phyloP scores from a whole-genome alignment of 2,888 invertebrate species.

The Dugesia japonica region DNA sequence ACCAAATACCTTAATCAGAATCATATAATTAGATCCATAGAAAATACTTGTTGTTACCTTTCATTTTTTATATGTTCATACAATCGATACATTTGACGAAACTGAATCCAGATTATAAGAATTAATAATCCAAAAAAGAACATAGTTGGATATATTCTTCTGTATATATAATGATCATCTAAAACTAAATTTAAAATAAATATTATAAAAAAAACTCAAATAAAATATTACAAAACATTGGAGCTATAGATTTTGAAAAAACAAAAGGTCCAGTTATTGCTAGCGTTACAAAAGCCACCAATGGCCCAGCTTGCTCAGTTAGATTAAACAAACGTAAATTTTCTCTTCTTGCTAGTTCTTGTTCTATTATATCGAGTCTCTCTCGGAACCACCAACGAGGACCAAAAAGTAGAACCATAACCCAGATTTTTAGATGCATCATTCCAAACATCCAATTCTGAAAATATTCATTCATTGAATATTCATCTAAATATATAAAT shows the following conservation, averaged over 20 bases:
- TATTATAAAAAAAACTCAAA: too few species aligned
- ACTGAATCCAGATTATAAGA: constrained; percentile 65
- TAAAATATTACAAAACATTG: constrained; percentile 11
- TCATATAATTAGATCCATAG: neutral
- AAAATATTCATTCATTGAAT: too few species aligned
- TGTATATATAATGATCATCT: constrained; percentile 52
- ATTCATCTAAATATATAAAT: too few species aligned
- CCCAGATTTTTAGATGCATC: constrained; percentile 28
- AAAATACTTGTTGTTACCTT: constrained; percentile 36
- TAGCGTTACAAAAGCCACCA: constrained; percentile 1
- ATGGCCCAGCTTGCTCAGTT: neutral
- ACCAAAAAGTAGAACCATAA: constrained; percentile 4
- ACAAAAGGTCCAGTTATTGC: constrained; percentile 22
- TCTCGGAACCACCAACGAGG: constrained; percentile 26
- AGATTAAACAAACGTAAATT: neutral
- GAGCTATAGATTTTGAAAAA: constrained; percentile 1
- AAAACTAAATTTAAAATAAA: constrained; percentile 8
- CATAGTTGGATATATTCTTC: constrained; percentile 74
- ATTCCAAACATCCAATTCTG: constrained; percentile 28
- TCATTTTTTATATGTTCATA: constrained; percentile 98
- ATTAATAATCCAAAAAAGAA: constrained; percentile 58
- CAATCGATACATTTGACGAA: constrained; percentile 75
- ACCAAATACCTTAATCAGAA: constrained; percentile 58
- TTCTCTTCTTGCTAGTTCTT: neutral
- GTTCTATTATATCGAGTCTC: neutral